These are phyloP conservation scores for Tipula vernalis DNA, from an alignment of 2,888 invertebrate species.

Conservation along the genomic window DNA sequence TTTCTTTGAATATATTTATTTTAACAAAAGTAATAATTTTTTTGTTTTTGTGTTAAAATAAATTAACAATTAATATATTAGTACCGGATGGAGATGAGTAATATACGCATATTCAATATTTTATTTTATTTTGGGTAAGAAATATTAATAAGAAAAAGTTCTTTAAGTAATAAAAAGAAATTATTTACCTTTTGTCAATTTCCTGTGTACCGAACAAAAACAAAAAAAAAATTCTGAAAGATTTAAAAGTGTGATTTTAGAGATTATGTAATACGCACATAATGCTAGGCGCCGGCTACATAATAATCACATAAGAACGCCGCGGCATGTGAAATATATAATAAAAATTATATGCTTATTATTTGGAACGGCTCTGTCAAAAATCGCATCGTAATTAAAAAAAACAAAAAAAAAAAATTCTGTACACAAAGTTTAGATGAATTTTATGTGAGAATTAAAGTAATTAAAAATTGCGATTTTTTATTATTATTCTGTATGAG, in stretches of 20 bases:
- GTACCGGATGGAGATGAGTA: not conserved
- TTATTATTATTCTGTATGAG: not conserved
- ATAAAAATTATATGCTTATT: not conserved
- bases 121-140: not conserved
- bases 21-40: slow-evolving; percentile 4
- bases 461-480: not conserved
- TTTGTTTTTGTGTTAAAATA: not conserved
- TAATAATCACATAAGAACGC: not conserved
- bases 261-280: not conserved
- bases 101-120: not conserved
- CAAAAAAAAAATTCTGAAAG: not conserved
- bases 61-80: slow-evolving; percentile 4
- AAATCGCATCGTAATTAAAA: not conserved
- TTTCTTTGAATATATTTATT: slow-evolving; percentile 4
- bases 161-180: not conserved
- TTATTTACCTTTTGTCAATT: slow-evolving; percentile 4
- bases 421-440: not conserved
- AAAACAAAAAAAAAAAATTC: too few relatives aligned
- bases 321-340: not conserved
- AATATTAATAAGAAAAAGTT: not conserved
- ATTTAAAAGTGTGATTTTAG: not conserved
- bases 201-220: not conserved
- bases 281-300: not conserved
- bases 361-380: not conserved
- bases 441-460: not conserved